Percentiles rank a stretch among this genome's conserved stretches.
These are phyloP conservation scores for Triplophysa yarkandensis DNA, from an alignment of 2,797 vertebrate genomes.

Conservation along the genomic window DNA sequence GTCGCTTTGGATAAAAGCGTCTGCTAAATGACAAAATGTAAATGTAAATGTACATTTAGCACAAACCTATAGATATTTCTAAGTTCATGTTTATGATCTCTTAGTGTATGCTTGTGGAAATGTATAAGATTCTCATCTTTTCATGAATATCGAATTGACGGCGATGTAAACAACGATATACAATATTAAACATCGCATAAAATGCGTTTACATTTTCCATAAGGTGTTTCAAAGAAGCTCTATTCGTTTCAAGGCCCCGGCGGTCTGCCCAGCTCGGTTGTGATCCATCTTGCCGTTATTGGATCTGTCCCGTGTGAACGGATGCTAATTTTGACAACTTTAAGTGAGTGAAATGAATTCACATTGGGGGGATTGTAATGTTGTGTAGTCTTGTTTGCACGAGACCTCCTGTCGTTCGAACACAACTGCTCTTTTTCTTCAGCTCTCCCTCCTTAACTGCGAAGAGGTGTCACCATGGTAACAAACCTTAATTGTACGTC, in stretches of 20 bases:
- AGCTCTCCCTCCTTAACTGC: conserved; percentile 31
- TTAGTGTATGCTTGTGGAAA: too few relatives aligned
- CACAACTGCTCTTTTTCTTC: conserved; percentile 33
- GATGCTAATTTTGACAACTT: conserved; percentile 6
- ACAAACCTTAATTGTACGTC: conserved; percentile 51
- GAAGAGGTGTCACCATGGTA: conserved; percentile 52
- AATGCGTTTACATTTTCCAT: background rate
- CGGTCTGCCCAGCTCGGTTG: background rate
- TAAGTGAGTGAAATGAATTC: background rate
- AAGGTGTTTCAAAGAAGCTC: background rate
- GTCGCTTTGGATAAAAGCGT: too few relatives aligned
- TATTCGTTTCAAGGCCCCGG: background rate
- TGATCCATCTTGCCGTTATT: background rate
- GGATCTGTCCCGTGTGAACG: background rate
- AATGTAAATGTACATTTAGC: too few relatives aligned
- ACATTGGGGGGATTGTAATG: conserved; percentile 1
- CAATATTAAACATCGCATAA: too few relatives aligned
- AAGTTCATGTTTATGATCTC: too few relatives aligned
- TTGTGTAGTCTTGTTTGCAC: conserved; percentile 14
- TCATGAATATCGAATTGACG: too few relatives aligned
- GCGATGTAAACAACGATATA: too few relatives aligned
- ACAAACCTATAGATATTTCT: too few relatives aligned
- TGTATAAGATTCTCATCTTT: too few relatives aligned
- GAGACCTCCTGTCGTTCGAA: conserved; percentile 23
- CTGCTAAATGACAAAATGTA: too few relatives aligned